phyloP scores from a whole-genome alignment of 2,797 vertebrate species.

The Fistularia tabacaria region DNA sequence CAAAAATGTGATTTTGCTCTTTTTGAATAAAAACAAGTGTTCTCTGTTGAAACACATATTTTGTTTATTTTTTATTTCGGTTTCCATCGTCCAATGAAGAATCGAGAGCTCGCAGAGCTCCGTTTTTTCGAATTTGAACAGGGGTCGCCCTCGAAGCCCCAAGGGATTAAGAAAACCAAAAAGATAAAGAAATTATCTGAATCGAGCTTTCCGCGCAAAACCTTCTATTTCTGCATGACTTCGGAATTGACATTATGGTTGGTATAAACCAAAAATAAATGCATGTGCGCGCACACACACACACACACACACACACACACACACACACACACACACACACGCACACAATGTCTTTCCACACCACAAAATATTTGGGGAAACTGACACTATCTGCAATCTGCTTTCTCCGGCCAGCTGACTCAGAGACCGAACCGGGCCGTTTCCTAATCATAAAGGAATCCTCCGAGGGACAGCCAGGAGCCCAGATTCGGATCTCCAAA shows the following conservation, averaged over 20 bases:
- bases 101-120: neutral
- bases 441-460: conserved; percentile 43
- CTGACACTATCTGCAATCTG: conserved; percentile 41
- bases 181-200: too few species aligned
- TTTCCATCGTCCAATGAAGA: neutral
- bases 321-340: neutral
- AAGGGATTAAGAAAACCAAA: too few species aligned
- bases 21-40: conserved; percentile 4
- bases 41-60: neutral
- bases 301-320: neutral
- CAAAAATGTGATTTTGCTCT: conserved; percentile 7
- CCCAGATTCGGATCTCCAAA: conserved; percentile 60
- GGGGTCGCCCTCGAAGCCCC: too few species aligned
- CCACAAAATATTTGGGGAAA: conserved; percentile 36
- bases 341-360: neutral
- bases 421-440: conserved; percentile 49
- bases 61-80: neutral
- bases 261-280: too few species aligned
- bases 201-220: too few species aligned
- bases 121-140: neutral
- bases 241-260: too few species aligned
- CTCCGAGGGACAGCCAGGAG: conserved; percentile 18
- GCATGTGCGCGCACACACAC: neutral
- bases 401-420: conserved; percentile 39
- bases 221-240: too few species aligned